Evolutionary conservation across 2,797 vertebrate genomes (phyloP).

Genomic region (Garrulus glandarius): DNA sequence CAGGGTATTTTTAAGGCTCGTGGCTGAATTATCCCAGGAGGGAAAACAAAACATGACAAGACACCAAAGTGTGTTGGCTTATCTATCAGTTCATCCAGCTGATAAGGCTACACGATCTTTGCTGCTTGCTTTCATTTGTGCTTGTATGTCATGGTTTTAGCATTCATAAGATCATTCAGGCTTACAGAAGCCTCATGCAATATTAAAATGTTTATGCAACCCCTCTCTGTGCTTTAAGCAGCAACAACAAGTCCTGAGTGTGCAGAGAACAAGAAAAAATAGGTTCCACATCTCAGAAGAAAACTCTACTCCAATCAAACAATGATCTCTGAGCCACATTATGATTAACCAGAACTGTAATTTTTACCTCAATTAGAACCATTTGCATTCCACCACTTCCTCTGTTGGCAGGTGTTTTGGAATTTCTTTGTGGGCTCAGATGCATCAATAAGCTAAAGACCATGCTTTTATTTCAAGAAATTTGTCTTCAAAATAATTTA

Average conservation of each 20-base stretch:
- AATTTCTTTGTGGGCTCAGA: background rate
- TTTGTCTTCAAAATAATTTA: background rate
- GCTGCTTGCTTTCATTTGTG: slow-evolving; percentile 37
- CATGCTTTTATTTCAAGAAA: background rate
- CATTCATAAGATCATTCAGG: slow-evolving; percentile 73
- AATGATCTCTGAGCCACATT: slow-evolving; percentile 17
- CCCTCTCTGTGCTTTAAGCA: slow-evolving; percentile 67
- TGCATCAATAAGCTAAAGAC: background rate
- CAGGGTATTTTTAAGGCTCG: background rate
- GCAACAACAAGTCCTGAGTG: slow-evolving; percentile 55
- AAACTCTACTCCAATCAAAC: slow-evolving; percentile 11
- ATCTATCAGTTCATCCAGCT: slow-evolving; percentile 18
- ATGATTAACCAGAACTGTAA: slow-evolving; percentile 52
- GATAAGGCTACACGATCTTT: slow-evolving; percentile 26
- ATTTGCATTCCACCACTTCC: background rate
- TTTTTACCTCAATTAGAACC: background rate
- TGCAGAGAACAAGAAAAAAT: slow-evolving; percentile 60
- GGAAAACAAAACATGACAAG: slow-evolving; percentile 42
- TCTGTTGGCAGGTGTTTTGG: background rate
- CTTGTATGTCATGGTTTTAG: slow-evolving; percentile 63
- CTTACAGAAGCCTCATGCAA: slow-evolving; percentile 76
- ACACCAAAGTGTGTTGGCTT: slow-evolving; percentile 20
- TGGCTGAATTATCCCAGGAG: slow-evolving; percentile 13
- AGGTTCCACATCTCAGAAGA: slow-evolving; percentile 60
- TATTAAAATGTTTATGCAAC: slow-evolving; percentile 79